Percentiles rank a stretch among this genome's conserved stretches.
Conservation (phyloP, 2,113 vertebrate genomes). For the Peucedramus taeniatus region DNA sequence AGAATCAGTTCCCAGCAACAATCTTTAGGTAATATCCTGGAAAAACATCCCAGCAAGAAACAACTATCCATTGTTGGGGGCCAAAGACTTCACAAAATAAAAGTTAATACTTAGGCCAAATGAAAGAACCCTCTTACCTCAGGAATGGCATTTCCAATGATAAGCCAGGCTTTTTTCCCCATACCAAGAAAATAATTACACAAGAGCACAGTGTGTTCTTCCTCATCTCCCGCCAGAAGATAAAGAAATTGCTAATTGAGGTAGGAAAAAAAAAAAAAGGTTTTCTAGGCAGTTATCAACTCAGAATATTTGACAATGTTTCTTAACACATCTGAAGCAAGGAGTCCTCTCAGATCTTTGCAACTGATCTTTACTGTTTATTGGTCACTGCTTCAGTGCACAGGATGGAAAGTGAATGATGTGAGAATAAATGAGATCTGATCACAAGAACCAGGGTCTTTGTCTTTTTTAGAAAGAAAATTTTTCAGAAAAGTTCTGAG, state of each 20-base stretch:
- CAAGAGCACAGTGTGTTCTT: constrained; percentile 90
- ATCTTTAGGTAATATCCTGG: not conserved
- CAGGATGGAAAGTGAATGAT: not conserved
- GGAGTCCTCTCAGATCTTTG: not conserved
- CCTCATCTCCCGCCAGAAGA: constrained; percentile 93
- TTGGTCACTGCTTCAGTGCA: not conserved
- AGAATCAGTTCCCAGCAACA: not conserved
- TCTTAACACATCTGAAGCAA: not conserved
- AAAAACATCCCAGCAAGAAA: not conserved
- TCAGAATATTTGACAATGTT: not conserved
- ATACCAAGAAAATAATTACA: constrained; percentile 95
- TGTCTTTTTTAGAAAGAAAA: not conserved
- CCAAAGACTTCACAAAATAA: not conserved
- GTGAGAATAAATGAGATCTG: not conserved
- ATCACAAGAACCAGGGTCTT: not conserved
- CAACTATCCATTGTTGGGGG: not conserved
- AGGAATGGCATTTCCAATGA: constrained; percentile 89
- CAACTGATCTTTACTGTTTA: not conserved
- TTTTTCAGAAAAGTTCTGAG: not conserved
- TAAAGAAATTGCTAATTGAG: constrained; percentile 89
- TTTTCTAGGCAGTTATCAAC: not conserved
- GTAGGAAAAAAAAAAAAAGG: not conserved
- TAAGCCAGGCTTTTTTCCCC: constrained; percentile 91
- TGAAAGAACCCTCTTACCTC: constrained; percentile 76
- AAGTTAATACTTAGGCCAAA: not conserved